Base-by-base conservation (phyloP, 2,888 invertebrate species). In the Allophyes oxyacanthae region DNA sequence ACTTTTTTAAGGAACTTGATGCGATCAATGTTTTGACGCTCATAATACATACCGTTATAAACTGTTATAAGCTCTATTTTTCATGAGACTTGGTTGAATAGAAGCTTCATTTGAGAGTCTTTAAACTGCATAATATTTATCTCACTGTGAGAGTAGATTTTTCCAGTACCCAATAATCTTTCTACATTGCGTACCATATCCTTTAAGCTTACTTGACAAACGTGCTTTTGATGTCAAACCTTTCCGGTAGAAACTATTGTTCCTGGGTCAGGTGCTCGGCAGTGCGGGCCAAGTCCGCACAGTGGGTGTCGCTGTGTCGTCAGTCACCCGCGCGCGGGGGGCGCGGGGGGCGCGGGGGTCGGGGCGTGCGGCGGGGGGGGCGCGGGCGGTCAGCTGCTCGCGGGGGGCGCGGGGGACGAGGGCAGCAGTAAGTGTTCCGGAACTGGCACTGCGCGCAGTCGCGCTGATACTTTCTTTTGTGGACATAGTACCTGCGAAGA, bases 391-490 rank as follows among this genome's bases (percentile, higher is more conserved):
- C 33, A 15, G 33, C 33, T 8, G 8, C 7, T 1, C 26, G 34
- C 10, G 78, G 79, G 69, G 54, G 58, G 59, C 55, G 67, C 58
- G 34, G 77, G 73, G 6, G 72, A 56, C 0, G 62, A n/a, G 0
- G 77, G 56, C 0, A 58, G 81, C 85, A 97, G 93, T 84, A 97
- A 94, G 91, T 97, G 96, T 81, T 97, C 97, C 74, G 97, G 96
- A 72, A 97, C 95, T 50, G 97, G 96, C 77, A 98, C 95, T 48
- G 97, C 96, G 74, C 96, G 95, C 59, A 96, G 96, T 63, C 98
- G 95, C 8, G 97, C 95, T 50, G 97, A 96, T 78, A 97, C 95
- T 84, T 97, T 97, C 94, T 98, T 97, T 95, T 97, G 94, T 0
- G 95, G 95, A 72, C 88, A 90, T 61, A 87, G 79, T 51, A 85